These are phyloP conservation scores for Ameiurus melas DNA, from an alignment of 2,113 vertebrate genomes.

Conservation along the genomic window DNA sequence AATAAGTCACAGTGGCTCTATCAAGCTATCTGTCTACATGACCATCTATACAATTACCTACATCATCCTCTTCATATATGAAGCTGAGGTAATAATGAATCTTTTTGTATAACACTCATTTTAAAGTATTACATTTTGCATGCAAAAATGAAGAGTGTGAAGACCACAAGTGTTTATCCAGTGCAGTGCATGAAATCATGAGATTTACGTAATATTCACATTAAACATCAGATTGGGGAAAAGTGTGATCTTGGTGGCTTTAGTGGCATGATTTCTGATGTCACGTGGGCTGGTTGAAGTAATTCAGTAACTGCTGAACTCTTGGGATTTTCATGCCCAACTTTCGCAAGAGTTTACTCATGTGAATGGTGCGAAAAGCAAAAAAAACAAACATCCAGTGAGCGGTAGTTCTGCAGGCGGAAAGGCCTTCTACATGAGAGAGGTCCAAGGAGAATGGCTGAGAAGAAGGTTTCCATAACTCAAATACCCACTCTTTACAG, in stretches of 20 bases:
- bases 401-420: background rate
- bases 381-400: background rate
- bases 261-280: background rate
- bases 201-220: background rate
- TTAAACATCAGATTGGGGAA: background rate
- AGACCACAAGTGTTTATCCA: background rate
- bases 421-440: background rate
- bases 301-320: background rate
- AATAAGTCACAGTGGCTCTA: slow-evolving; percentile 89
- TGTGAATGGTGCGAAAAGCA: background rate
- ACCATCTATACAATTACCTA: slow-evolving; percentile 91
- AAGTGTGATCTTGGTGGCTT: background rate
- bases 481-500: background rate
- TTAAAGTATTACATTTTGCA: background rate
- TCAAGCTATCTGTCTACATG: slow-evolving; percentile 93
- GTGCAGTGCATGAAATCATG: background rate
- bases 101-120: background rate
- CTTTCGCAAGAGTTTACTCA: background rate
- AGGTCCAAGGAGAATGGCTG: background rate
- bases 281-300: background rate
- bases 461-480: background rate
- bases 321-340: too few relatives aligned
- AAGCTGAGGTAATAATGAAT: slow-evolving; percentile 77
- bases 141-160: background rate
- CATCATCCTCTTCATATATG: slow-evolving; percentile 88